Base-by-base conservation (phyloP, 1,140 invertebrate genomes). In the Brachionus paranguensis region DNA sequence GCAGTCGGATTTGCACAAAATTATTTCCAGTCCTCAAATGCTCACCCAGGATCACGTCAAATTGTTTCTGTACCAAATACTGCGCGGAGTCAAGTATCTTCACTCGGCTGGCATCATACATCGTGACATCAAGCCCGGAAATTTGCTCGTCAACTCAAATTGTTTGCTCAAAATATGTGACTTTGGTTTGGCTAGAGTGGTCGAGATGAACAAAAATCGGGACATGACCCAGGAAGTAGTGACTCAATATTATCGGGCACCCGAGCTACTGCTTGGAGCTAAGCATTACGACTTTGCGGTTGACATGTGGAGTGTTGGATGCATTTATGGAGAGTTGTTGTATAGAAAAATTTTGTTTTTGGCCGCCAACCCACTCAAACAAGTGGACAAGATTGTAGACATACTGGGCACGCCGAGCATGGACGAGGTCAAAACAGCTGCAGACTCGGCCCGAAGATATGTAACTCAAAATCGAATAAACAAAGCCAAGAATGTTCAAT, bases 1-100 rank as follows among this genome's bases (percentile, higher is more conserved):
- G 89, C 97, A 99, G 91, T 98, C 95, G 90, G 97, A 99, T 92
- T 92, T 99, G 86, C 97, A 99, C 92, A 99, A 99, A 92, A 99
- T 99, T 89, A 99, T 99, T 89, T 97, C 99, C 85, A 98, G 96
- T 85, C 96, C 96, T 83, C 97, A 99, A 91, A 95, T 96, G 87
- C 93, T 99, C 78, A 97, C 96, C 86, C 93, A 95, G 78, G 97
- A 99, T 91, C 97, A 99, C 92, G 97, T 99, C 90, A 99, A 99
- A 93, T 96, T 99, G 90, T 99, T 99, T 93, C 94, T 99, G 85
- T 99, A 99, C 91, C 97, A 99, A 92, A 99, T 99, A 90, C 93
- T 99, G 86, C 93, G 97, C 92, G 97, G 95, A 95, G 91, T 99
- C 85, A 98, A 99, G 90, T 99, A 99, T 92, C 92, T 99, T 85